Base-by-base conservation (phyloP, 2,113 vertebrate genomes). In the Atrichornis clamosus region DNA sequence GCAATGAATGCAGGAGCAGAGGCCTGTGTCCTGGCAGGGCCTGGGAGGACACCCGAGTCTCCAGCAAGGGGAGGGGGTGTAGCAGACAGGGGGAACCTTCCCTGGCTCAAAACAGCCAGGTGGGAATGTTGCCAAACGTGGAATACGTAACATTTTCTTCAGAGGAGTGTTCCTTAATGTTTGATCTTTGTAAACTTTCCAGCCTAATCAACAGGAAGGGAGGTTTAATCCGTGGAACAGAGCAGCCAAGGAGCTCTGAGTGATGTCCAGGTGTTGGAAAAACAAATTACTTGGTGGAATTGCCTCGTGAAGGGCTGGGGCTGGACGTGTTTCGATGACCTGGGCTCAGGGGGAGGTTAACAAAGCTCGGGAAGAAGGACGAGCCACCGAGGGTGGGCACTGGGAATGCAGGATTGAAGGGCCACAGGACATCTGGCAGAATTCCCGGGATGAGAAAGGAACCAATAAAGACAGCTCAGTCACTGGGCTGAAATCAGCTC, bases 151-250 rank as follows among this genome's bases (percentile, higher is more conserved):
- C 5, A 26, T 24, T 46, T 33, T 4, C 16, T 4, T 6, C 9
- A 46, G 39, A 28, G 63, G 11, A 1, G 2, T 9, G 27, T 5
- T 37, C 33, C 26, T 37, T 37, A 44, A 5, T 32, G 39, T 11
- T 33, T 22, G 52, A 56, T 49, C 27, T 63, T 10, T 10, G 33
- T 37, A 17, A 14, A 5, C 35, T 84, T 70, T 15, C 39, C 58
- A 53, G 21, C 33, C 47, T 53, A 17, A 53, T 8, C 7, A 15
- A 22, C 4, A 3, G 42, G 32, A 37, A 35, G 37, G 24, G 37
- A 52, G 22, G 53, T 33, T 26, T 9, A 37, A 37, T 14, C 27
- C 47, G 11, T 0, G 2, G 18, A 18, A 3, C 18, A 18, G 64
- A 47, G 42, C 42, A 33, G 77, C 41, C 27, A 37, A 5, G 1